Evolutionary conservation across 2,888 invertebrate species (phyloP).

Genomic region (Xanthia icteritia): DNA sequence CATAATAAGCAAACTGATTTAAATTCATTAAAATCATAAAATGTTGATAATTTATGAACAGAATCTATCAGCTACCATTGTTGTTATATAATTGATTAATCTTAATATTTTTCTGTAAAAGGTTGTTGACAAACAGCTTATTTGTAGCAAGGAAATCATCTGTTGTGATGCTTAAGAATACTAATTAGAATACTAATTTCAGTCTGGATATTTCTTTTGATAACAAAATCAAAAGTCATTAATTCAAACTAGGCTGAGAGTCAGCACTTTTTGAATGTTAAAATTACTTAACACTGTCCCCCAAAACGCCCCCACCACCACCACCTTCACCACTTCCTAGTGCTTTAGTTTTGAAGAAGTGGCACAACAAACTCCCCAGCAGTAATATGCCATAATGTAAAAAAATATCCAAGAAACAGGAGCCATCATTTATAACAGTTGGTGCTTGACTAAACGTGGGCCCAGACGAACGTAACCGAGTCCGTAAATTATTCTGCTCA

Average conservation of each 20-base stretch:
- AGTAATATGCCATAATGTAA: neutral
- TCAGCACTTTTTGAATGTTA: no score
- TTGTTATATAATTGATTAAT: slow-evolving; percentile 1
- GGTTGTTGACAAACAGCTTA: neutral
- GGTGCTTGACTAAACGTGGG: neutral
- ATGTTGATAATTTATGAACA: slow-evolving; percentile 3
- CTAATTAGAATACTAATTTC: neutral
- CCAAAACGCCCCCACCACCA: no score
- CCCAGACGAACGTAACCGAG: neutral
- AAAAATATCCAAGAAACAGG: neutral
- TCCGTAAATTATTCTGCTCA: neutral
- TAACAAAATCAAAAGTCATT: neutral
- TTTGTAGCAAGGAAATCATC: neutral
- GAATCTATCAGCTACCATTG: neutral
- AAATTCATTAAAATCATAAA: slow-evolving; percentile 17
- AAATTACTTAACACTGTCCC: no score
- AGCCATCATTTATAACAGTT: neutral
- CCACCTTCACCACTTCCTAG: no score
- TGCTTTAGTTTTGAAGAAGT: no score
- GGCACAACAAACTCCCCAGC: no score
- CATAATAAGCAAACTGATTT: slow-evolving; percentile 32
- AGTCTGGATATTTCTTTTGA: neutral
- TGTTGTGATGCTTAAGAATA: neutral
- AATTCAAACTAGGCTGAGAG: no score
- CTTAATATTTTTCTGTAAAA: neutral